Conservation (phyloP, 2,797 vertebrate species). For the Neosilurus mollespiculum region DNA sequence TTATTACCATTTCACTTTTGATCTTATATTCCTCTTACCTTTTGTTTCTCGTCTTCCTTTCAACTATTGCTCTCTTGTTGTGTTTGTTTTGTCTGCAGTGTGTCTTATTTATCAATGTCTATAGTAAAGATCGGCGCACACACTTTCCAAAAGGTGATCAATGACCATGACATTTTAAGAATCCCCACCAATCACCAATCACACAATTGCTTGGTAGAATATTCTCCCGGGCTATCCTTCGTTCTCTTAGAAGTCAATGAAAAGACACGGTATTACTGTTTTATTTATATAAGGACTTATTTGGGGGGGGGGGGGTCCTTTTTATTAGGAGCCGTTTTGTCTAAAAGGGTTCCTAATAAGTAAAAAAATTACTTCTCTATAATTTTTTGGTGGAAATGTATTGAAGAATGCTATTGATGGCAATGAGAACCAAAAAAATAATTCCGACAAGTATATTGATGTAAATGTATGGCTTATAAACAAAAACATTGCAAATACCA, state of each 20-base stretch:
- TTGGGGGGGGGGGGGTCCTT: too few species aligned
- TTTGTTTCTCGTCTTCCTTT: constrained; percentile 20
- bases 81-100: constrained; percentile 3
- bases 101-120: constrained; percentile 16
- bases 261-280: background rate
- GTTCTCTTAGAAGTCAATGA: background rate
- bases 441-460: too few species aligned
- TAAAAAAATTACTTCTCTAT: too few species aligned
- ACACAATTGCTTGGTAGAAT: constrained; percentile 5
- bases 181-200: constrained; percentile 26
- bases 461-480: too few species aligned
- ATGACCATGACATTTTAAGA: constrained; percentile 30
- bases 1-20: constrained; percentile 24
- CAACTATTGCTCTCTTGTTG: constrained; percentile 1
- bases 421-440: too few species aligned
- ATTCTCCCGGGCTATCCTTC: constrained; percentile 2
- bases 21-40: constrained; percentile 10
- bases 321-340: too few species aligned
- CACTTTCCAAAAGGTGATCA: constrained; percentile 39
- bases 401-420: too few species aligned
- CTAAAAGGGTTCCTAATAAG: too few species aligned
- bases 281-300: background rate
- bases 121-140: constrained; percentile 22
- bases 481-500: too few species aligned
- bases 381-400: too few species aligned